Percentiles rank a stretch among this genome's conserved stretches.
phyloP scores from a whole-genome alignment of 2,113 vertebrate species.

The Actenoides hombroni region DNA sequence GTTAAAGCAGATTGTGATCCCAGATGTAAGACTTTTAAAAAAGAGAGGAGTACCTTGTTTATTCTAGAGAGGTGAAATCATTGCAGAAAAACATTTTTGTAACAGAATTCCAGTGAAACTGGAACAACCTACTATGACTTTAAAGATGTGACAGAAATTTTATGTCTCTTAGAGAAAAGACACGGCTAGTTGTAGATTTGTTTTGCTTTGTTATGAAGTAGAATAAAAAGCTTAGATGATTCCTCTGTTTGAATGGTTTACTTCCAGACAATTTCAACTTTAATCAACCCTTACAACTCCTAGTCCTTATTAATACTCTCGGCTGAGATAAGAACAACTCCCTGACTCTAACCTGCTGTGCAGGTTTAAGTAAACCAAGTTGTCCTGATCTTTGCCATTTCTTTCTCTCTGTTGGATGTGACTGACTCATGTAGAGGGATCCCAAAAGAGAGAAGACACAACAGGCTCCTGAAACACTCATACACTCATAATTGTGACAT shows the following conservation, averaged over 20 bases:
- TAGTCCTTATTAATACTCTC: not conserved
- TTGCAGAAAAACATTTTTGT: not conserved
- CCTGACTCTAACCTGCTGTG: not conserved
- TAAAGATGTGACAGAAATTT: not conserved
- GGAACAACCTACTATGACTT: not conserved
- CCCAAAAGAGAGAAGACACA: fast-evolving
- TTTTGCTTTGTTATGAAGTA: not conserved
- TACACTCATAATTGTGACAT: fast-evolving
- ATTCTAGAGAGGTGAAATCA: not conserved
- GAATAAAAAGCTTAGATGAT: not conserved
- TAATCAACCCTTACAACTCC: not conserved
- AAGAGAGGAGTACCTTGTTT: not conserved
- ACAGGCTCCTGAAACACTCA: not conserved
- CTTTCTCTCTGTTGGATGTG: not conserved
- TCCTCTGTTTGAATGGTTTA: not conserved
- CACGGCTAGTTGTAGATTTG: not conserved
- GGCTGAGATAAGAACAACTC: not conserved
- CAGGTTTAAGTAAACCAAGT: not conserved
- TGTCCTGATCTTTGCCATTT: not conserved
- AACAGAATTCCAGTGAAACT: not conserved
- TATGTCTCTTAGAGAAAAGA: not conserved
- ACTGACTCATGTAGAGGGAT: not conserved
- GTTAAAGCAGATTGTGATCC: not conserved
- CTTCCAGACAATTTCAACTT: not conserved
- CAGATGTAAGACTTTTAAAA: not conserved